These are phyloP conservation scores for Entomobrya proxima DNA, from an alignment of 2,888 invertebrate genomes.

Conservation along the genomic window DNA sequence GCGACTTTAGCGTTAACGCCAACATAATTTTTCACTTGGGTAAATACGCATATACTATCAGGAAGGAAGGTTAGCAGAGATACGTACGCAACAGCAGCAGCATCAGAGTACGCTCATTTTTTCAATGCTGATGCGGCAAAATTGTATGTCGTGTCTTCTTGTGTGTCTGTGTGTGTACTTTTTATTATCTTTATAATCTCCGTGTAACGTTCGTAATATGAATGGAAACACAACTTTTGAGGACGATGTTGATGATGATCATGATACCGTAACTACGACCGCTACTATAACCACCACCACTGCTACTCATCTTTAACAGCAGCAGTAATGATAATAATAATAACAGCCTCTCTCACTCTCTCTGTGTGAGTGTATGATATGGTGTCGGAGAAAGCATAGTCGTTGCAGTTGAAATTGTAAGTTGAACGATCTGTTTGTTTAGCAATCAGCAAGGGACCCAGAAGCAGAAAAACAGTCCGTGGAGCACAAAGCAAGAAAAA, in stretches of 20 bases:
- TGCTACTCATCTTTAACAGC: no score
- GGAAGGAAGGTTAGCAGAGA: neutral
- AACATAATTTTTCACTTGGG: slow-evolving; percentile 52
- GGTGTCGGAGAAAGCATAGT: no score
- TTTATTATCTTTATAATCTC: slow-evolving; percentile 24
- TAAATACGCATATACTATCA: neutral
- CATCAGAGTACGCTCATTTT: neutral
- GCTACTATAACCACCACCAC: no score
- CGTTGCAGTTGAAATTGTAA: slow-evolving; percentile 1
- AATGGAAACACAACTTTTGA: neutral
- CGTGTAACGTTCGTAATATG: neutral
- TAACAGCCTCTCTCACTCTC: no score
- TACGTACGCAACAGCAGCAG: neutral
- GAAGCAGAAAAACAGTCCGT: slow-evolving; percentile 18
- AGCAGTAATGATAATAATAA: no score
- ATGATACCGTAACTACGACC: no score
- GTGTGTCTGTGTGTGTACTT: neutral
- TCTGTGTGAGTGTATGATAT: no score
- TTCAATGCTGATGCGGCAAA: slow-evolving; percentile 30
- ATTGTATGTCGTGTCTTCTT: slow-evolving; percentile 7
- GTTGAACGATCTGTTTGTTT: slow-evolving; percentile 46
- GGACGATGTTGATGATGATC: no score
- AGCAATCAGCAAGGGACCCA: slow-evolving; percentile 50
- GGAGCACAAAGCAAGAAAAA: neutral
- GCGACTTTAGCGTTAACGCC: slow-evolving; percentile 40